Evolutionary conservation across 2,113 vertebrate species (phyloP).

Genomic region (Carassius carassius): DNA sequence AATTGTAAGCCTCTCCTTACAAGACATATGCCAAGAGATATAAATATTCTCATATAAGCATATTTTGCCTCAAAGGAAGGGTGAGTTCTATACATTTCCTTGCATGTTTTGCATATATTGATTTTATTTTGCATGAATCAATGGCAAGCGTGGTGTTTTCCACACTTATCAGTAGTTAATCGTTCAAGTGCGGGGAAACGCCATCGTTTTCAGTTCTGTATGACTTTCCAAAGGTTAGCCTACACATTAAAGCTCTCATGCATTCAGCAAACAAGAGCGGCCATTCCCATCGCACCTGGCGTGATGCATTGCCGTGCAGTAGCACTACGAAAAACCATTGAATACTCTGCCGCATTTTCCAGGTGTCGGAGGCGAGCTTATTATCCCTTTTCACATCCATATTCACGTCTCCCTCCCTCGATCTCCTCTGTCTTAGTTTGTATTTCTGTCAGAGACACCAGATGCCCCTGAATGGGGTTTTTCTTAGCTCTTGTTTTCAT

Average conservation of each 20-base stretch:
- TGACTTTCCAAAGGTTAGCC: conserved; percentile 73
- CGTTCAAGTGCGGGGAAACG: conserved; percentile 76
- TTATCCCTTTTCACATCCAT: conserved; percentile 53
- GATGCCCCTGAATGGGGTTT: conserved; percentile 48
- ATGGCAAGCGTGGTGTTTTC: conserved; percentile 79
- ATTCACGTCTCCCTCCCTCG: conserved; percentile 56
- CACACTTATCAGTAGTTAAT: conserved; percentile 77
- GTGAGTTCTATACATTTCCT: conserved; percentile 57
- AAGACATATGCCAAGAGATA: not conserved
- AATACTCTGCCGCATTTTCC: conserved; percentile 43
- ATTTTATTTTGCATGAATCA: conserved; percentile 78
- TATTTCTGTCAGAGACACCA: conserved; percentile 42
- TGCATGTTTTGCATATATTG: conserved; percentile 66
- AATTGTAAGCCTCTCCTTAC: not conserved
- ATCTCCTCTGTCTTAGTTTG: conserved; percentile 46
- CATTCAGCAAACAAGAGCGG: conserved; percentile 62
- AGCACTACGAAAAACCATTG: conserved; percentile 43
- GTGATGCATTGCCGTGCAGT: conserved; percentile 41
- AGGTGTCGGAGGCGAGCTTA: conserved; percentile 24
- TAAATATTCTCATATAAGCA: conserved; percentile 16
- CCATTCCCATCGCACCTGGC: conserved; percentile 11
- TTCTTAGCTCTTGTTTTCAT: conserved; percentile 61
- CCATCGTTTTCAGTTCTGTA: conserved; percentile 74
- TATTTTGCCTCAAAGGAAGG: conserved; percentile 15
- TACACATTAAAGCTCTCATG: conserved; percentile 65